Conservation (phyloP, 1,140 invertebrate genomes). For the Vanessa tameamea region DNA sequence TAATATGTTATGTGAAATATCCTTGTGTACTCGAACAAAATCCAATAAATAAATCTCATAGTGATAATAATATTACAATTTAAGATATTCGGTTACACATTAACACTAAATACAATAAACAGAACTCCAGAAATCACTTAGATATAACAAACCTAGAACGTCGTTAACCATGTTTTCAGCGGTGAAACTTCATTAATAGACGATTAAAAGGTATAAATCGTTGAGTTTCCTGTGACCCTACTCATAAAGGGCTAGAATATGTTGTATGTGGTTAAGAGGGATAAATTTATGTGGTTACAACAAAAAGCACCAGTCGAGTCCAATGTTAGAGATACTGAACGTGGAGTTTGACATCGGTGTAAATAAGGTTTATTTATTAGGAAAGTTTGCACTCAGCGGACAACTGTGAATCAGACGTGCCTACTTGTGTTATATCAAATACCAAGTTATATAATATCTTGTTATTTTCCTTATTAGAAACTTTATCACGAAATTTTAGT, state of each 20-base stretch:
- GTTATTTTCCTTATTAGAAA: not conserved
- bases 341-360: slow-evolving; percentile 63
- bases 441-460: not conserved
- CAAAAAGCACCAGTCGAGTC: slow-evolving; percentile 61
- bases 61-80: too few species aligned
- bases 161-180: slow-evolving; percentile 21
- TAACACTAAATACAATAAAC: not conserved
- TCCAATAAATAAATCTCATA: too few species aligned
- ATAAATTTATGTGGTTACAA: slow-evolving; percentile 62
- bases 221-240: slow-evolving; percentile 58
- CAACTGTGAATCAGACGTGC: slow-evolving; percentile 57
- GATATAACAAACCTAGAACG: slow-evolving; percentile 15
- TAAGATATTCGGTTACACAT: too few species aligned
- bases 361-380: slow-evolving; percentile 74
- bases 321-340: slow-evolving; percentile 53
- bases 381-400: slow-evolving; percentile 55
- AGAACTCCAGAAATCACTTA: slow-evolving; percentile 7
- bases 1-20: too few species aligned
- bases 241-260: slow-evolving; percentile 64
- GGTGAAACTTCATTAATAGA: slow-evolving; percentile 55
- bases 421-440: slow-evolving; percentile 4
- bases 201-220: slow-evolving; percentile 69
- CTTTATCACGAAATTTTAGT: not conserved
- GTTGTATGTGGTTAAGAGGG: slow-evolving; percentile 57
- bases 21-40: too few species aligned